These are phyloP conservation scores for Odontothrips loti DNA, from an alignment of 2,888 invertebrate species.

Conservation along the genomic window DNA sequence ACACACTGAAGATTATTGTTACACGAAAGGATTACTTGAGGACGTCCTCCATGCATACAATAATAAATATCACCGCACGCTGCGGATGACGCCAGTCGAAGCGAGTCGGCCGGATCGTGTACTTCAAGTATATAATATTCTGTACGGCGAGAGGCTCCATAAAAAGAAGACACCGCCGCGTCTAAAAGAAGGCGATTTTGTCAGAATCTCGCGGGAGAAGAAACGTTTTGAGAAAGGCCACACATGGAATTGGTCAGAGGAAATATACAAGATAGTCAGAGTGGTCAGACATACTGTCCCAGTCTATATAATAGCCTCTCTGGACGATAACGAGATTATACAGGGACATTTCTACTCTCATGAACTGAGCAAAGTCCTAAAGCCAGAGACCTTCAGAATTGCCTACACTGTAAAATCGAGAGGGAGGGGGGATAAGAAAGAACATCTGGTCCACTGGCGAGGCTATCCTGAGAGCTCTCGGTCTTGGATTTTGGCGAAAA, in stretches of 20 bases:
- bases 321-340: slow-evolving; percentile 36
- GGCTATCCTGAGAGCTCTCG: too few relatives aligned
- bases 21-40: slow-evolving; percentile 39
- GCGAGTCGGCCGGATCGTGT: slow-evolving; percentile 32
- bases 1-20: slow-evolving; percentile 37
- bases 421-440: too few relatives aligned
- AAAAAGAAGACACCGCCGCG: background rate
- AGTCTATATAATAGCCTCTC: slow-evolving; percentile 40
- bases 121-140: too few relatives aligned
- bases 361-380: slow-evolving; percentile 38
- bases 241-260: slow-evolving; percentile 39
- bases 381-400: slow-evolving; percentile 35
- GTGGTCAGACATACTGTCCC: slow-evolving; percentile 31
- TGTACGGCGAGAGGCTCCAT: background rate
- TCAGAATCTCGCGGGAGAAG: slow-evolving; percentile 37
- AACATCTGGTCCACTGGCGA: too few relatives aligned
- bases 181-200: slow-evolving; percentile 26
- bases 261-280: slow-evolving; percentile 40
- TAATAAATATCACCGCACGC: slow-evolving; percentile 37
- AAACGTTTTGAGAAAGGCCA: too few relatives aligned
- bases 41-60: slow-evolving; percentile 40
- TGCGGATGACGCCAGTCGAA: slow-evolving; percentile 37
- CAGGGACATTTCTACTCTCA: slow-evolving; percentile 39
- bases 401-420: slow-evolving; percentile 37
- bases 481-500: too few relatives aligned